Base-by-base conservation (phyloP, 2,113 vertebrate genomes). In the Silurus glanis region DNA sequence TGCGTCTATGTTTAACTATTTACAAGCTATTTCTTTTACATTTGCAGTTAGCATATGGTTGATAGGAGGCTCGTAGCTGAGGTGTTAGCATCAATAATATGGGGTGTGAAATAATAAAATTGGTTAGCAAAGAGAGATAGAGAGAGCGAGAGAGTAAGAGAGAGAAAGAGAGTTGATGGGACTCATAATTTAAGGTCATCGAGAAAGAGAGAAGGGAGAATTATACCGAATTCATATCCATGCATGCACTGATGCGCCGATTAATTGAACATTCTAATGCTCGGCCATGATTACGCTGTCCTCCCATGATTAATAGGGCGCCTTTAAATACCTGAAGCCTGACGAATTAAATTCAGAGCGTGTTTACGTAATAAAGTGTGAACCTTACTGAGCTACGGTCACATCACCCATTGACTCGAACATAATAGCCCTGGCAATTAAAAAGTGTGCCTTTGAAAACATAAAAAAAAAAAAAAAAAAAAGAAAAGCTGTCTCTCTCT, bases 311-410 rank as follows among this genome's bases (percentile, higher is more conserved):
- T 87, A 83, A 80, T 64, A 87, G 45, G 62, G 19, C 47, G 47
- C 64, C 45, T 61, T 80, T 85, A 85, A 89, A 75, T 76, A 87
- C 74, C 74, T 58, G 83, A 56, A 84, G 62, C 81, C 75, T 85
- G 82, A 71, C 74, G 53, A 83, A 85, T 87, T 82, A 83, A 87
- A 85, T 89, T 83, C 80, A 83, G 79, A 89, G 84, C 61, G 82
- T 85, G 74, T 89, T 89, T 89, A 83, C 58, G 78, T 37, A 87
- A 83, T 89, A 85, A 87, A 87, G 83, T 83, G 55, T 82, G 83
- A 88, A 84, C 82, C 69, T 72, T 62, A 74, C 51, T 28, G 82
- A 85, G 76, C 83, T 58, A 66, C 28, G 58, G 28, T 85, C 83
- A 85, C 79, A 51, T 85, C 81, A 82, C 83, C 80, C 80, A 80